These are phyloP conservation scores for Hybognathus amarus DNA, from an alignment of 2,797 vertebrate species.

Conservation along the genomic window DNA sequence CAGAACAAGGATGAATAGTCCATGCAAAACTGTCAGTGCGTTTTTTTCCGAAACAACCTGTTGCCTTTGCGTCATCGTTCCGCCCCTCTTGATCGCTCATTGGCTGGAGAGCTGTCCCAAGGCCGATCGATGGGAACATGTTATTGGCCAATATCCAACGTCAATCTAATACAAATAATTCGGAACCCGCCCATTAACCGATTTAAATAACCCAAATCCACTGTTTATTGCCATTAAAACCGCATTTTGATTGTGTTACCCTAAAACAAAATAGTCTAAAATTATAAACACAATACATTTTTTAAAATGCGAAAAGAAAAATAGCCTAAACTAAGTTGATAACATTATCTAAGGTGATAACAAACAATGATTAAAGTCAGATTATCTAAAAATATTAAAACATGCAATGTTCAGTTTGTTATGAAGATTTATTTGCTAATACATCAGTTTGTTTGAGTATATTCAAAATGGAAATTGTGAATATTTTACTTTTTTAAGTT, in stretches of 20 bases:
- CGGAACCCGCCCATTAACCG: constrained; percentile 69
- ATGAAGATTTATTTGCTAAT: background rate
- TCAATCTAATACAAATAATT: constrained; percentile 60
- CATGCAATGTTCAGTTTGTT: background rate
- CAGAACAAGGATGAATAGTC: constrained; percentile 12
- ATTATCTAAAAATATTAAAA: background rate
- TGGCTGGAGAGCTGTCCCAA: constrained; percentile 61
- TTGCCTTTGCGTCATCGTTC: constrained; percentile 72
- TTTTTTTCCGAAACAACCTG: constrained; percentile 72
- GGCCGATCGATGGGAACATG: constrained; percentile 53
- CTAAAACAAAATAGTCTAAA: background rate
- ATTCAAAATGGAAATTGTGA: background rate
- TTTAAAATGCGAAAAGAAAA: background rate
- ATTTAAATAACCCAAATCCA: background rate
- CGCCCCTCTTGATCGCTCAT: constrained; percentile 66
- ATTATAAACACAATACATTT: background rate
- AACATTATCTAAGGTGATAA: background rate
- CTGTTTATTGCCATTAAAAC: background rate
- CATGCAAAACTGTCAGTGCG: constrained; percentile 53
- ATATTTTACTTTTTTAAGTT: background rate
- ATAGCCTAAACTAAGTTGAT: background rate
- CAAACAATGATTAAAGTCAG: background rate
- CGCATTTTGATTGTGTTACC: background rate
- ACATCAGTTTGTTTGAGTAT: background rate
- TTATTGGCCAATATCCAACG: constrained; percentile 47